Evolutionary conservation across 2,113 vertebrate genomes (phyloP).

Genomic region (Oreochromis tanganicae): DNA sequence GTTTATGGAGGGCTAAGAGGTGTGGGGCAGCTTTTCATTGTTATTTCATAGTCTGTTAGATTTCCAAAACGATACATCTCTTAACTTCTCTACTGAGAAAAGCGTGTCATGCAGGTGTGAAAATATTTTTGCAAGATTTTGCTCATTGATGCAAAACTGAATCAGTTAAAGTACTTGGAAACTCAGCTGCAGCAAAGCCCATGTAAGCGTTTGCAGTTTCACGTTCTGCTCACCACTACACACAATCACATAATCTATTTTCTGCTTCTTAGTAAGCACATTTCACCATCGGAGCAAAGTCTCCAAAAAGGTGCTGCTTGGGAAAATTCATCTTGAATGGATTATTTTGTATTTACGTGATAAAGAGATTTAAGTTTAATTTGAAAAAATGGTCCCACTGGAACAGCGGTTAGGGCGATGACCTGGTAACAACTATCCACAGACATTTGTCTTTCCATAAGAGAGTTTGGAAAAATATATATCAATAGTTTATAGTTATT

Average conservation of each 20-base stretch:
- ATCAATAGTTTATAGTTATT: background rate
- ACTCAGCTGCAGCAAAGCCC: background rate
- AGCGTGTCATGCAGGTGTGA: background rate
- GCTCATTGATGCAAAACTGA: background rate
- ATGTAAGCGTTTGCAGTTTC: background rate
- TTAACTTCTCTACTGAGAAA: background rate
- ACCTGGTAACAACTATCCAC: background rate
- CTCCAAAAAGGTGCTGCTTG: background rate
- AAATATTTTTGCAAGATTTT: background rate
- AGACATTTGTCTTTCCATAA: background rate
- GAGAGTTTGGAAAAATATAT: background rate
- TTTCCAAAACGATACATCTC: background rate
- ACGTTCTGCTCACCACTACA: background rate
- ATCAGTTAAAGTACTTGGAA: background rate
- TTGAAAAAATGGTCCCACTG: background rate
- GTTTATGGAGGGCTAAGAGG: background rate
- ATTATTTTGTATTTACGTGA: background rate
- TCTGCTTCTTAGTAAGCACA: slow-evolving; percentile 4
- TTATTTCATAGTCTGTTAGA: background rate
- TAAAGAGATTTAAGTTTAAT: background rate
- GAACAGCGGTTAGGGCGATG: background rate
- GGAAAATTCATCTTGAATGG: background rate
- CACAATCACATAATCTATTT: background rate
- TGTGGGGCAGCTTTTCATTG: background rate
- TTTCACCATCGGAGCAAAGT: background rate